Conservation (phyloP, 2,113 vertebrate species). For the Gymnogyps californianus region DNA sequence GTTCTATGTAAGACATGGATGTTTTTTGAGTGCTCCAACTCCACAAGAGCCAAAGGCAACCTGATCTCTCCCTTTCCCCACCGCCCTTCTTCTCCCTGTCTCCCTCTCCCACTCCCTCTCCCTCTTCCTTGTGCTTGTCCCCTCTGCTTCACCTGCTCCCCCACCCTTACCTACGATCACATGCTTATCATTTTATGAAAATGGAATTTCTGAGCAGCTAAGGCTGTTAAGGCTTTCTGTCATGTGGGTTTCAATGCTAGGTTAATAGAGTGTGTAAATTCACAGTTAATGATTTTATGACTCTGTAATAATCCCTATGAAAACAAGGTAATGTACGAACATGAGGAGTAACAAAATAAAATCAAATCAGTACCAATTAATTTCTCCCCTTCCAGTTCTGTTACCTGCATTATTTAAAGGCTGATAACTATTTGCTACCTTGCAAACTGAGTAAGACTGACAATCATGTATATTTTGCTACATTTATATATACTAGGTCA, state of each 20-base stretch:
- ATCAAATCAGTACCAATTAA: not conserved
- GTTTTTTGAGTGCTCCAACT: not conserved
- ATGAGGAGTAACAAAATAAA: not conserved
- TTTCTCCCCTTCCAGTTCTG: not conserved
- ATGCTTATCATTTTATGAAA: not conserved
- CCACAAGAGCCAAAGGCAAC: not conserved
- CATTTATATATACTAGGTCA: not conserved
- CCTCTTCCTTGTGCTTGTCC: too few species aligned
- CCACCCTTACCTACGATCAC: not conserved
- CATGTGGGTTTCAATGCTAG: not conserved
- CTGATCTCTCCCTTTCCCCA: not conserved
- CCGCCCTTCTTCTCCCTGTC: not conserved
- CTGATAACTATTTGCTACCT: not conserved
- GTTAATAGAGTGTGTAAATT: not conserved
- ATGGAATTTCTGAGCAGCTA: not conserved
- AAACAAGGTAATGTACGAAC: not conserved
- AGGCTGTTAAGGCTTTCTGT: not conserved
- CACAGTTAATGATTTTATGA: not conserved
- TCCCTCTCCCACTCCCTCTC: too few species aligned
- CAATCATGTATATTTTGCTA: not conserved
- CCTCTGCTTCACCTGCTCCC: not conserved
- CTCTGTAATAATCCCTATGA: not conserved
- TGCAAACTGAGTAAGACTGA: not conserved
- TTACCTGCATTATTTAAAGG: not conserved
- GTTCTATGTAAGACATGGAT: not conserved